phyloP scores from a whole-genome alignment of 2,888 invertebrate genomes.

The Exephanes ischioxanthus region DNA sequence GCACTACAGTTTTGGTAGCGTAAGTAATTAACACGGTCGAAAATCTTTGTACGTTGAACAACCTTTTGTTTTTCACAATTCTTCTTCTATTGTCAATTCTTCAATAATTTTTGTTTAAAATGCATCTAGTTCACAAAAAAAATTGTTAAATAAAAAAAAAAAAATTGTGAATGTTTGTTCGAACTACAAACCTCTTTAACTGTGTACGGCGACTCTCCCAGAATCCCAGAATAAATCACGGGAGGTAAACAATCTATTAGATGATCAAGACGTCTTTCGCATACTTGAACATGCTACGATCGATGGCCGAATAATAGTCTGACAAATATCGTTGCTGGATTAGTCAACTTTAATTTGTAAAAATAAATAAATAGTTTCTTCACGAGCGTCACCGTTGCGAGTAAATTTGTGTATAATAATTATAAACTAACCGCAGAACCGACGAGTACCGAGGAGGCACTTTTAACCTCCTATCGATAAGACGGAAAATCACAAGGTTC shows the following conservation, averaged over 20 bases:
- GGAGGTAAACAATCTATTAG: too few species aligned
- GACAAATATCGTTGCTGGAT: background rate
- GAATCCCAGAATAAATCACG: too few species aligned
- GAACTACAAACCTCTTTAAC: too few species aligned
- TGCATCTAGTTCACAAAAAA: too few species aligned
- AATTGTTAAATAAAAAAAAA: too few species aligned
- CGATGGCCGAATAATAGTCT: background rate
- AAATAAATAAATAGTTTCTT: background rate
- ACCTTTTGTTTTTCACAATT: too few species aligned
- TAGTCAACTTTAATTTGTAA: background rate
- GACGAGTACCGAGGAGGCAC: background rate
- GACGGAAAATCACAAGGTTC: too few species aligned
- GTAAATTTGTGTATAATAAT: background rate
- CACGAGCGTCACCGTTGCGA: background rate
- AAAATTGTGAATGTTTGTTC: too few species aligned
- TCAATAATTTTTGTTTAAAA: background rate
- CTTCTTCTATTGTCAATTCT: background rate
- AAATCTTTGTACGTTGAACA: background rate
- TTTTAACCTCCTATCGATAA: too few species aligned
- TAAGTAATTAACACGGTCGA: constrained; percentile 62
- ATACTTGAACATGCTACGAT: background rate
- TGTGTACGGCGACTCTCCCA: too few species aligned
- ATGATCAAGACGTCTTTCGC: too few species aligned
- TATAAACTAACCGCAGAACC: background rate
- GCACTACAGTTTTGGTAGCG: constrained; percentile 70